Evolutionary conservation across 2,888 invertebrate species (phyloP), one percentile per base, ranked within the genome.

Genomic region (Phlogophora meticulosa): DNA sequence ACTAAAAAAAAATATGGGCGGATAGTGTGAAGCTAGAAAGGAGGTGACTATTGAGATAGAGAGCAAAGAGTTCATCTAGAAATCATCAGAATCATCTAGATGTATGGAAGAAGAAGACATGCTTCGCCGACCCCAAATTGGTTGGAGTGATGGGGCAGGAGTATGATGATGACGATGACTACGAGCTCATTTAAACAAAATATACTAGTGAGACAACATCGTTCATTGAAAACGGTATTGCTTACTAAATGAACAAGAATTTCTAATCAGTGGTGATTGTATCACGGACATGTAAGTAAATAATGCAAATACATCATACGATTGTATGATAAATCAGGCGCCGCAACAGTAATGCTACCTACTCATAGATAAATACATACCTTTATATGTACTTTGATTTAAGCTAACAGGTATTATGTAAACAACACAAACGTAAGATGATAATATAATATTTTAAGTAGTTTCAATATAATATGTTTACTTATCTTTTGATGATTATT

Each of bases 261-360:
- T 32, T 53, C 20, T 40, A 24, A 13, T 52, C 28, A 42, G 32
- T 38, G 13, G 7, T 46, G n/a, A 76, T 59, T 52, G 62, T 64
- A 48, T 60, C 20, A 57, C 22, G 43, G 15, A 57, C 22, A 20
- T 74, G 17, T 51, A 34, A 3, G 42, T 13, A n/a, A 22, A 45
- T 42, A 51, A 56, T 48, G 20, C 40, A 42, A 48, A 34, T 34
- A 13, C 10, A 34, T 53, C 38, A 49, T 46, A 45, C 20, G 36
- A 32, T 42, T 45, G 43, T 49, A 42, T 48, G 69, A 65, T 65
- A 69, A 70, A 59, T 65, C 46, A 40, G 62, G 43, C 62, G 59
- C 42, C 51, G 53, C 36, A 45, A 49, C 45, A 57, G 61, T 53
- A 34, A 32, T 49, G 15, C 17, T 28, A 69, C 17, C 9, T 43